phyloP scores from a whole-genome alignment of 2,797 vertebrate species.

The Labeo calbasu region DNA sequence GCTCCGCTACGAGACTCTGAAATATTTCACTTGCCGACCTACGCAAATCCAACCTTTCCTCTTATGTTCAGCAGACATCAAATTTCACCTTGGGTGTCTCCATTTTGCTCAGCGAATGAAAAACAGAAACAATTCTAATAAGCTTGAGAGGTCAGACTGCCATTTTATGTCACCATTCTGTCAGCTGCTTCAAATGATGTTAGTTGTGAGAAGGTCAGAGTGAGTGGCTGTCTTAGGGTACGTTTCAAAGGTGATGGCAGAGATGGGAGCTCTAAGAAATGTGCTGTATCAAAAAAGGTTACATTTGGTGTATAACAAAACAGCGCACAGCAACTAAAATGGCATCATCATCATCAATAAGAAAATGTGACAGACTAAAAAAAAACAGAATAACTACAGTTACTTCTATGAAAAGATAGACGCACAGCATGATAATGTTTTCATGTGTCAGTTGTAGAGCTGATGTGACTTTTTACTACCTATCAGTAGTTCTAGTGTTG shows the following conservation, averaged over 20 bases:
- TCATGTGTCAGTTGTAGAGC: neutral
- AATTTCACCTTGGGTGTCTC: constrained; percentile 58
- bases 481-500: neutral
- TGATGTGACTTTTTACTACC: neutral
- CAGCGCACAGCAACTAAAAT: neutral
- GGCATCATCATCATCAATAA: neutral
- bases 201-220: constrained; percentile 67
- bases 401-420: neutral
- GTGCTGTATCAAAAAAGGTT: constrained; percentile 33
- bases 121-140: constrained; percentile 66
- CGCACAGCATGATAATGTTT: neutral
- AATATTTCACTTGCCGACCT: constrained; percentile 21
- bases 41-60: constrained; percentile 34
- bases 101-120: constrained; percentile 58
- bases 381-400: neutral
- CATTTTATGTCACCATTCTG: constrained; percentile 63
- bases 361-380: neutral
- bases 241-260: constrained; percentile 50
- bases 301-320: constrained; percentile 19
- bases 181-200: constrained; percentile 64
- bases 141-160: constrained; percentile 62
- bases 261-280: constrained; percentile 44
- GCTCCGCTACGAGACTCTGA: neutral
- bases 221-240: constrained; percentile 43
- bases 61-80: constrained; percentile 58